These are phyloP conservation scores for Caenorhabditis sp. DNA, from an alignment of 2,888 invertebrate species.

Conservation along the genomic window DNA sequence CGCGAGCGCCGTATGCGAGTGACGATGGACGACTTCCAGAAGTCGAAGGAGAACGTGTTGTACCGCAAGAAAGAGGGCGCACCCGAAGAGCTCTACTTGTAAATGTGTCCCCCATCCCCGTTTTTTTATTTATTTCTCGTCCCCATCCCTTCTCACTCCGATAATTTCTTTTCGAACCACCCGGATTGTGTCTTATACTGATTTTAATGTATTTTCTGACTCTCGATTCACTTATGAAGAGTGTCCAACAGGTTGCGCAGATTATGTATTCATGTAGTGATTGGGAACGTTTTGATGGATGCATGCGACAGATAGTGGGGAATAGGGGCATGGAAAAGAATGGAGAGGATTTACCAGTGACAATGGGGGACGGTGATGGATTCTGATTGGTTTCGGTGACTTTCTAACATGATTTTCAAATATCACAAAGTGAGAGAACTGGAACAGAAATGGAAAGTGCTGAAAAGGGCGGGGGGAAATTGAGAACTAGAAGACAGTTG, in stretches of 20 bases:
- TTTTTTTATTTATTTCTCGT: conserved; percentile 32
- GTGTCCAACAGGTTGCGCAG: too few relatives aligned
- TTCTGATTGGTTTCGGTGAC: neutral
- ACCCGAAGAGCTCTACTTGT: conserved; percentile 97
- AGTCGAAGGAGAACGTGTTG: conserved; percentile 98
- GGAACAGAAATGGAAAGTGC: neutral
- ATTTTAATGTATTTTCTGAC: conserved; percentile 44
- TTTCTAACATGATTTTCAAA: neutral
- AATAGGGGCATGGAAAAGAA: neutral
- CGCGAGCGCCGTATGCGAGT: conserved; percentile 99
- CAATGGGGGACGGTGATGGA: conserved; percentile 1
- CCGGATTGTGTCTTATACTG: conserved; percentile 21
- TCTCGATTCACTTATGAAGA: too few relatives aligned
- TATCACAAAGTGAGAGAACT: neutral
- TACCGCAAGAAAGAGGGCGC: conserved; percentile 99
- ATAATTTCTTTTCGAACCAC: neutral
- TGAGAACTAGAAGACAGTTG: neutral
- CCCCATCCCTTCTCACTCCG: neutral
- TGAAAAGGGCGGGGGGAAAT: neutral
- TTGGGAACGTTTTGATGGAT: neutral
- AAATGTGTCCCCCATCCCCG: conserved; percentile 21
- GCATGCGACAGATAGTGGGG: too few relatives aligned
- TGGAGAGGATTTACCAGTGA: conserved; percentile 7
- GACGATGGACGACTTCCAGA: conserved; percentile 98
- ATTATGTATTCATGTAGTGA: neutral